These are phyloP conservation scores for Hetaerina americana DNA, from an alignment of 1,140 invertebrate genomes.

Conservation along the genomic window DNA sequence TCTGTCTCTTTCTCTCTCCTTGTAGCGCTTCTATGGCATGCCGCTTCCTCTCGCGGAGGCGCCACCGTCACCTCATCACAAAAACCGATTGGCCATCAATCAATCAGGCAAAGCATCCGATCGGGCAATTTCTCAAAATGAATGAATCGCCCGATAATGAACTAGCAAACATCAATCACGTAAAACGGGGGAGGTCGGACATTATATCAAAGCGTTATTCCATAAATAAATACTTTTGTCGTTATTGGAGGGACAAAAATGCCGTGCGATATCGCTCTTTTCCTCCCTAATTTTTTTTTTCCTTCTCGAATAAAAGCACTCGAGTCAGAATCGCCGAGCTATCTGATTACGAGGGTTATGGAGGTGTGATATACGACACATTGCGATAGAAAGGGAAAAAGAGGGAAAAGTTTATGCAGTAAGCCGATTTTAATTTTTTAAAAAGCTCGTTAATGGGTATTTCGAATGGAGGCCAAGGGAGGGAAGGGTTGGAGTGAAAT, in stretches of 20 bases:
- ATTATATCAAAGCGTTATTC: not conserved
- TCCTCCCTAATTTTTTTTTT: too few relatives aligned
- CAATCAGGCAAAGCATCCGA: not conserved
- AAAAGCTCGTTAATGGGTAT: not conserved
- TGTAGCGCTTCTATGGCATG: not conserved
- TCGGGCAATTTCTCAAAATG: not conserved
- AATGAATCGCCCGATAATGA: not conserved
- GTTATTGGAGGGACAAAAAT: not conserved
- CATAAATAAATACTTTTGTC: slow-evolving; percentile 1
- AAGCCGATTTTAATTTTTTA: not conserved
- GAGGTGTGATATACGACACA: not conserved
- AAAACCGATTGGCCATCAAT: not conserved
- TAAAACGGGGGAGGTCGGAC: not conserved
- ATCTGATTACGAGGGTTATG: not conserved
- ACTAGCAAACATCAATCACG: not conserved
- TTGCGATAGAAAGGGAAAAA: not conserved
- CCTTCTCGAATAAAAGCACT: too few relatives aligned
- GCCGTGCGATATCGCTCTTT: not conserved
- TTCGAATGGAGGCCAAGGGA: not conserved
- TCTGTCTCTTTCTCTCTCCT: not conserved
- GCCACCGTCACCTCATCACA: not conserved
- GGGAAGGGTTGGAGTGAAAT: not conserved
- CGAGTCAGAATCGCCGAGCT: not conserved
- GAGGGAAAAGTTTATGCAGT: not conserved
- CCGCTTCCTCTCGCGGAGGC: not conserved